phyloP scores from a whole-genome alignment of 1,140 invertebrate genomes.

The Zaprionus ghesquierei region DNA sequence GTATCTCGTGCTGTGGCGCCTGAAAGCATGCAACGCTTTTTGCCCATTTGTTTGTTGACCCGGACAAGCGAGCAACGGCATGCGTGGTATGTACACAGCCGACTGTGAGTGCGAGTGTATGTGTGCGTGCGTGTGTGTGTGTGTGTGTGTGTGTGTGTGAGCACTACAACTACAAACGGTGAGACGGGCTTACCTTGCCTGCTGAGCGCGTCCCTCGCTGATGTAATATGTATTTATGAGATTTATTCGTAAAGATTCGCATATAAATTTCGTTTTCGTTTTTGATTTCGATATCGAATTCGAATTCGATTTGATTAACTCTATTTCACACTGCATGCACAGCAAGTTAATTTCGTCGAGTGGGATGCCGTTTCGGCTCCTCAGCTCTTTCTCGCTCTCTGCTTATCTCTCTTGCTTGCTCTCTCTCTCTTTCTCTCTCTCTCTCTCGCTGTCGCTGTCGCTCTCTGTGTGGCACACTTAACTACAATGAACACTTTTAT shows the following conservation, averaged over 20 bases:
- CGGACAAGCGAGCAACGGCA: conserved; percentile 27
- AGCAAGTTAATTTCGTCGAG: not conserved
- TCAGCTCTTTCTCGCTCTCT: too few relatives aligned
- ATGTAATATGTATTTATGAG: not conserved
- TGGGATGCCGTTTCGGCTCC: too few relatives aligned
- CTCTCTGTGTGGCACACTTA: conserved; percentile 30
- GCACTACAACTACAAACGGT: conserved; percentile 19
- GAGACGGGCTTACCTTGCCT: not conserved
- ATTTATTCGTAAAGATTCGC: not conserved
- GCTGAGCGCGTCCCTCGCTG: not conserved
- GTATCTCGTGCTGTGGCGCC: conserved; percentile 26
- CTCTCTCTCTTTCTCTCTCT: not conserved
- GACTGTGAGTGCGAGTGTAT: not conserved
- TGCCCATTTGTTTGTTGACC: conserved; percentile 54
- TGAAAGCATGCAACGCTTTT: conserved; percentile 53
- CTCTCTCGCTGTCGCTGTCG: too few relatives aligned
- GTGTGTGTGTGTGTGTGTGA: not conserved
- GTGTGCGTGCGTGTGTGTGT: not conserved
- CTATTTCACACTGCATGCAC: not conserved
- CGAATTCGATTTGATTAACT: not conserved
- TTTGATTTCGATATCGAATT: not conserved
- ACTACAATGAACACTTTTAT: conserved; percentile 60
- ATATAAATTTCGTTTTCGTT: not conserved
- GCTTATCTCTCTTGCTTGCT: not conserved
- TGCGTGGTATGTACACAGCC: conserved; percentile 31